Percentiles rank a stretch among this genome's conserved stretches.
Evolutionary conservation across 2,113 vertebrate genomes (phyloP).

Genomic region (Cheirogaleus medius): DNA sequence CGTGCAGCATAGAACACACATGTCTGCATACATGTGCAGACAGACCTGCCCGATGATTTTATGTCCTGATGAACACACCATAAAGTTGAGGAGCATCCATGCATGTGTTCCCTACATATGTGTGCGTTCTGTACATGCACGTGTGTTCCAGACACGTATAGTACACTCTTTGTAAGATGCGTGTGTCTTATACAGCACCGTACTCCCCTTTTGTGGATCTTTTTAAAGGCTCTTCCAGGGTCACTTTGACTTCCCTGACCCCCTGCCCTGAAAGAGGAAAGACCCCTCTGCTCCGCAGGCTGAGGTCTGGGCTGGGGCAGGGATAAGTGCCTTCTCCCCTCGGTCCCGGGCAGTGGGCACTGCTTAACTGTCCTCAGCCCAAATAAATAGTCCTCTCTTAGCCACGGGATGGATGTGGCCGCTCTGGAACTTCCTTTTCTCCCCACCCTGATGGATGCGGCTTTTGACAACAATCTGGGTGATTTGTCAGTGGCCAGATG

Average conservation of each 20-base stretch:
- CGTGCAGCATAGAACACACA: neutral
- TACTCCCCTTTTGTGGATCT: neutral
- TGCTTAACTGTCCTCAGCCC: neutral
- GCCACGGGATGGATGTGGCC: neutral
- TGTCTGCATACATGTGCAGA: accelerated
- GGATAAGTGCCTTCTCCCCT: neutral
- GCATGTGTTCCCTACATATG: neutral
- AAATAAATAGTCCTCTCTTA: constrained; percentile 21
- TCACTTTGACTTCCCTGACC: neutral
- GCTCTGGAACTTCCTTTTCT: constrained; percentile 39
- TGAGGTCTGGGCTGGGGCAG: neutral
- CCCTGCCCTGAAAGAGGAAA: accelerated
- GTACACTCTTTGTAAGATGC: accelerated
- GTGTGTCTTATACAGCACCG: neutral
- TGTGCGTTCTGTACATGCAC: neutral
- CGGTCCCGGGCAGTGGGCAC: too few species aligned
- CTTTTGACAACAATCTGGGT: constrained; percentile 27
- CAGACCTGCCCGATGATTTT: neutral
- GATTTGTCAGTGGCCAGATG: neutral
- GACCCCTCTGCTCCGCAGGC: accelerated
- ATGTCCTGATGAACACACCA: too few species aligned
- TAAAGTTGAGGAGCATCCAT: too few species aligned
- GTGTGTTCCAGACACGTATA: accelerated
- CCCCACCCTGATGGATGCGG: constrained; percentile 38
- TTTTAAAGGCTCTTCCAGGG: neutral